Conservation (phyloP, 2,113 vertebrate species). For the Heliornis fulica region DNA sequence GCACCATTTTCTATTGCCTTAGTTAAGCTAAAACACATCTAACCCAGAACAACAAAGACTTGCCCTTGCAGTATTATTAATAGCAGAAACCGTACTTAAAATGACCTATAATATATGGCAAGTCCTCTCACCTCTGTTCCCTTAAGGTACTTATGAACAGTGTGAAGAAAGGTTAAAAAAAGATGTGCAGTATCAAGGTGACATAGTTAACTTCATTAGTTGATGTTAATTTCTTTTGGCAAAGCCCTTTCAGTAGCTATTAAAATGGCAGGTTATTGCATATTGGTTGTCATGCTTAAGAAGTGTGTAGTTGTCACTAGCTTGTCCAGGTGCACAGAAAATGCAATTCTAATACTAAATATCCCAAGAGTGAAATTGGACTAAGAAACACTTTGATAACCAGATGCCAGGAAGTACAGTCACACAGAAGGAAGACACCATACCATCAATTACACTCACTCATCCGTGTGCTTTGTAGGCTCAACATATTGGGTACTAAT, state of each 20-base stretch:
- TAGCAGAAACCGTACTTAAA: not conserved
- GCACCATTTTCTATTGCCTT: not conserved
- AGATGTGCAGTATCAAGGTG: not conserved
- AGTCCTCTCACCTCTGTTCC: not conserved
- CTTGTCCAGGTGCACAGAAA: not conserved
- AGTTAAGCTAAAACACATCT: not conserved
- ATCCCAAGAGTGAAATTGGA: not conserved
- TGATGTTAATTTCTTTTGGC: not conserved
- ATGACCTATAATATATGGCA: not conserved
- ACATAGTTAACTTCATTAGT: not conserved
- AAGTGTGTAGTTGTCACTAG: not conserved
- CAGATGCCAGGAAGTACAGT: too few relatives aligned
- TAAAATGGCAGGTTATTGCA: not conserved
- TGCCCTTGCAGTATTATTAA: not conserved
- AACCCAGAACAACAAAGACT: not conserved
- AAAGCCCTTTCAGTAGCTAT: not conserved
- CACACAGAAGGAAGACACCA: not conserved
- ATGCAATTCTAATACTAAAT: not conserved
- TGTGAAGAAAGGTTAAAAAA: not conserved
- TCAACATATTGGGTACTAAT: fast-evolving
- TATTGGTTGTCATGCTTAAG: not conserved
- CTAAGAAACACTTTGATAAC: not conserved
- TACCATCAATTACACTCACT: too few relatives aligned
- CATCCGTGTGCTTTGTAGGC: not conserved
- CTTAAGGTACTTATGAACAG: not conserved